A percentile compares a stretch with the other conserved stretches of the same genome.
Evolutionary conservation across 1,140 invertebrate genomes (phyloP).

Genomic region (Musca domestica): DNA sequence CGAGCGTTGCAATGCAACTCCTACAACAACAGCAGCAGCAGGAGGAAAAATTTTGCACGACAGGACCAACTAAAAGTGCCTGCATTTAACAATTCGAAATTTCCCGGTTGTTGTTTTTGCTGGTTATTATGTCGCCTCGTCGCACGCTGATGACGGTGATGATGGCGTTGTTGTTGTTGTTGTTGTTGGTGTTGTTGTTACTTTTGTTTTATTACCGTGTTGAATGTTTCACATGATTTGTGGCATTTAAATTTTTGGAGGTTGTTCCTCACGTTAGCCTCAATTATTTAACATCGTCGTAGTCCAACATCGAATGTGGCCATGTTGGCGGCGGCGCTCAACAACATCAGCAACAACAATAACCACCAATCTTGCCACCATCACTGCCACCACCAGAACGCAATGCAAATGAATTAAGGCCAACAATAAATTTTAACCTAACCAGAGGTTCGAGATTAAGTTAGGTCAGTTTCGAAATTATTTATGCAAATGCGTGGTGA

Average conservation of each 20-base stretch:
- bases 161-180: background rate
- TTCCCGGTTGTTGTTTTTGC: background rate
- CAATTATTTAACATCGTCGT: background rate
- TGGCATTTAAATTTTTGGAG: slow-evolving; percentile 21
- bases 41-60: background rate
- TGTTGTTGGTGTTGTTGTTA: background rate
- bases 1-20: background rate
- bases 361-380: too few relatives aligned
- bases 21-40: background rate
- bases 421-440: too few relatives aligned
- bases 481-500: too few relatives aligned
- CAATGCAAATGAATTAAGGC: too few relatives aligned
- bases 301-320: background rate
- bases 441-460: background rate
- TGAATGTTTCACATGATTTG: slow-evolving; percentile 20
- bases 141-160: background rate
- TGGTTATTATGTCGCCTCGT: background rate
- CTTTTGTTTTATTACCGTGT: slow-evolving; percentile 21
- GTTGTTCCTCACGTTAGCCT: background rate
- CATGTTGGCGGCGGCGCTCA: background rate
- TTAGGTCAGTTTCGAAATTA: slow-evolving; percentile 5
- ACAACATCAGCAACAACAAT: background rate
- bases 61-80: slow-evolving; percentile 1
- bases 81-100: slow-evolving; percentile 4
- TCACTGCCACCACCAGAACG: too few relatives aligned